Conservation (phyloP, 2,113 vertebrate genomes). For the Gallinago jamesoni region DNA sequence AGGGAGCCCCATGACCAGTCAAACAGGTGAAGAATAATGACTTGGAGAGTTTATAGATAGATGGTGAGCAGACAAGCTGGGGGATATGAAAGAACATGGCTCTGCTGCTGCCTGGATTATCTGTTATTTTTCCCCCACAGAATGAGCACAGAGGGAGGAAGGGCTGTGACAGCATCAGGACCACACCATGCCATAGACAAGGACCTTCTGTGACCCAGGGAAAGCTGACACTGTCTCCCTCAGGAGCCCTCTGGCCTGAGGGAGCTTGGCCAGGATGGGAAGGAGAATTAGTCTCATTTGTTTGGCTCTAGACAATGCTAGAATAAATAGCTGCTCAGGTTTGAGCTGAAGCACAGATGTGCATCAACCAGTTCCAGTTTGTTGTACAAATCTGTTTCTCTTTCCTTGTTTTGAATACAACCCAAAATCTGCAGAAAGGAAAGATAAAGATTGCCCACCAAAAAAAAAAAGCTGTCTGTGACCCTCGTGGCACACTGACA, state of each 20-base stretch:
- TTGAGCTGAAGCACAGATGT: neutral
- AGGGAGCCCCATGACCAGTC: neutral
- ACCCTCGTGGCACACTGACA: neutral
- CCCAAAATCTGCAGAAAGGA: neutral
- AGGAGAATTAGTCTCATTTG: neutral
- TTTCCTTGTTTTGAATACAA: conserved; percentile 3
- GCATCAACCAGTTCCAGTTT: neutral
- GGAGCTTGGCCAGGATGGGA: neutral
- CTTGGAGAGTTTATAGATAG: neutral
- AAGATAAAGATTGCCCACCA: neutral
- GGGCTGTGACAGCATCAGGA: neutral
- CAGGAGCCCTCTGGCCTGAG: neutral
- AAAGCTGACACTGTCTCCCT: neutral
- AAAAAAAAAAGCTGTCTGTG: neutral
- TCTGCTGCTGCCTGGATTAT: neutral
- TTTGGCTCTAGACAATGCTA: neutral
- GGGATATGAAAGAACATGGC: neutral
- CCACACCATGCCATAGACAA: neutral
- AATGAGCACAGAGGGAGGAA: neutral
- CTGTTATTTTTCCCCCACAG: neutral
- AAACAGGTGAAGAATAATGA: neutral
- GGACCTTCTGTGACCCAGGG: neutral
- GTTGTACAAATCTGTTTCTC: conserved; percentile 18
- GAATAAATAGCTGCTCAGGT: conserved; percentile 1
- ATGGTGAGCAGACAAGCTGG: neutral